Base-by-base conservation (phyloP, 2,888 invertebrate species). In the Lagria hirta region DNA sequence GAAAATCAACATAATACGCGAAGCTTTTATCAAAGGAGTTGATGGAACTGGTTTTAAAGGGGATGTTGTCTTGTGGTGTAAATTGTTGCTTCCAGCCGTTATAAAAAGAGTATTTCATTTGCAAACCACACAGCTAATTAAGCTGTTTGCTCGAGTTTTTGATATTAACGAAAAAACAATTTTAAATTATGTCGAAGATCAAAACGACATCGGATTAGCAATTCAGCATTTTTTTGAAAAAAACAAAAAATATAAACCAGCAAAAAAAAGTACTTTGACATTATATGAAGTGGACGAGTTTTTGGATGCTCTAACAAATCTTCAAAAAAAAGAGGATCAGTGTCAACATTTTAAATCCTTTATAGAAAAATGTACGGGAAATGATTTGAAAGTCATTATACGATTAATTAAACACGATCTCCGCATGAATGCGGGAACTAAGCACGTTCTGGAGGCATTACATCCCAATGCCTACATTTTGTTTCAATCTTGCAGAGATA, bases 281-380 rank as follows among this genome's bases (percentile, higher is more conserved):
- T 68, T 94, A 27, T 79, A 84, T 53, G 82, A 92, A 54, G 80
- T 90, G 1, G 91, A 96, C 63, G 68, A 76, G 17, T 86, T 87
- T 64, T 75, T 97, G 11, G 77, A 82, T 46, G 75, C 20, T 1
- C 13, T 41, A 4, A 82, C 88, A 1, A 77, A 76, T 54, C 70
- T 88, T n/a, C n/a, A n/a, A n/a, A n/a, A n/a, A n/a, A 95, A 71
- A 90, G 92, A 4, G 92, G 93, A 48, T 95, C 95, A 69, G 78
- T 80, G 18, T 75, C 79, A 30, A 82, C 88, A 58, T n/a, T 83
- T 97, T 32, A 80, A 79, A 43, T 79, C 81, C 55, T 81, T 95
- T 35, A 75, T 87, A 0, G 78, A 77, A 55, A 80, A 84, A 66
- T 88, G 91, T 55, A 92, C 92, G 1, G 71, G 79, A 0, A 81